A percentile compares a stretch with the other conserved stretches of the same genome.
Evolutionary conservation across 2,797 vertebrate species (phyloP).

Genomic region (Eulemur coronatus): DNA sequence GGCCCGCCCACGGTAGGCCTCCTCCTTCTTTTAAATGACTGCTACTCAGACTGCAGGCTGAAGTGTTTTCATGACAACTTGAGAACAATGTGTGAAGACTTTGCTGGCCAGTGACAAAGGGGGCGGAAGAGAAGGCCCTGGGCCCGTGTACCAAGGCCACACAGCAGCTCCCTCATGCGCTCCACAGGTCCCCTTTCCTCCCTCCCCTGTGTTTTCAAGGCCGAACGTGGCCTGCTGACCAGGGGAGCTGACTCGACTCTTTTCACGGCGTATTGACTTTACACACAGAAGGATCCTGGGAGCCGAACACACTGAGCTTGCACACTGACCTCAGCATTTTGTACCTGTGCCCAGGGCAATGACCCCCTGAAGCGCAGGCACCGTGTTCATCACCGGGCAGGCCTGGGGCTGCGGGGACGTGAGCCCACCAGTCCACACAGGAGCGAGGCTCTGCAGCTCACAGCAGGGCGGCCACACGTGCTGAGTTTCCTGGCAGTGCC

Average conservation of each 20-base stretch:
- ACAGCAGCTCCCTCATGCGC: neutral
- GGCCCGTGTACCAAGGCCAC: neutral
- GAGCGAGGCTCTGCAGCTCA: neutral
- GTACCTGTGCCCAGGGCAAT: neutral
- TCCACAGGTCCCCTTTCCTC: neutral
- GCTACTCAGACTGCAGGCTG: neutral
- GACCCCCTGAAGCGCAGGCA: too few species aligned
- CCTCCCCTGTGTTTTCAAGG: neutral
- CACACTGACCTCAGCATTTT: conserved; percentile 22
- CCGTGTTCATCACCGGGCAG: neutral
- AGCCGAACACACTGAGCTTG: neutral
- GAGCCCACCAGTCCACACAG: neutral
- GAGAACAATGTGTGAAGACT: neutral
- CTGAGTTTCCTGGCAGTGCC: neutral
- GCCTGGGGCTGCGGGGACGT: neutral
- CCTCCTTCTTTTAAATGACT: neutral
- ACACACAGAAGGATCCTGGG: neutral
- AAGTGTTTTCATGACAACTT: neutral
- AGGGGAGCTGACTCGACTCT: neutral
- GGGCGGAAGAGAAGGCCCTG: neutral
- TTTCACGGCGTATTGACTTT: neutral
- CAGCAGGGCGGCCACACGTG: accelerated
- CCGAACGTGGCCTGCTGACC: neutral
- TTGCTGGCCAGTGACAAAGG: neutral
- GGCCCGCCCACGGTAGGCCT: neutral